Percentiles rank a stretch among this genome's conserved stretches.
Conservation (phyloP, 2,888 invertebrate genomes). For the Agelastica alni region DNA sequence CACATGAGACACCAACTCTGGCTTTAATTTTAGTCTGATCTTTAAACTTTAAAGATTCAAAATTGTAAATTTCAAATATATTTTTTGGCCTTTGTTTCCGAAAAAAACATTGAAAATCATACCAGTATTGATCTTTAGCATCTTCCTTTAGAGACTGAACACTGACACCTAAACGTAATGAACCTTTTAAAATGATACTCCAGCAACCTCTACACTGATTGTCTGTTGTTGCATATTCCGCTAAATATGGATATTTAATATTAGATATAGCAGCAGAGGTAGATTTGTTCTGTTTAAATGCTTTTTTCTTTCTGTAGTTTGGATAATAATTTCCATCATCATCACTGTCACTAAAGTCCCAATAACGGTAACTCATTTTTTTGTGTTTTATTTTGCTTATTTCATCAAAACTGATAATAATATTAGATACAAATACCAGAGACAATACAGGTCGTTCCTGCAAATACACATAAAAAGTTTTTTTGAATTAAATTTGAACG, state of each 20-base stretch:
- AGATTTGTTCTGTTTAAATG: background rate
- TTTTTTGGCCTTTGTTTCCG: slow-evolving; percentile 75
- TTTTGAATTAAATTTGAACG: no score
- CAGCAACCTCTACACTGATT: slow-evolving; percentile 89
- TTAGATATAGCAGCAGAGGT: background rate
- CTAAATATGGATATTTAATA: slow-evolving; percentile 66
- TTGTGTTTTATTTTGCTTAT: no score
- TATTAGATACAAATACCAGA: no score
- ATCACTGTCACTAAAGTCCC: background rate
- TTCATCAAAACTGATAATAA: no score
- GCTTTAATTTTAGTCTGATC: slow-evolving; percentile 82
- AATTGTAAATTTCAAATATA: slow-evolving; percentile 78
- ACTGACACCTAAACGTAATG: slow-evolving; percentile 81
- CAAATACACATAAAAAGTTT: no score
- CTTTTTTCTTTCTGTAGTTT: background rate
- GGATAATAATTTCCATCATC: background rate
- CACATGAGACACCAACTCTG: slow-evolving; percentile 60
- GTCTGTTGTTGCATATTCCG: slow-evolving; percentile 88
- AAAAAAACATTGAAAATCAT: slow-evolving; percentile 82
- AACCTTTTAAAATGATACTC: slow-evolving; percentile 70
- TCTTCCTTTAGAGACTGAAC: slow-evolving; percentile 62
- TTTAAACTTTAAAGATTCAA: slow-evolving; percentile 75
- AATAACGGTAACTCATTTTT: slow-evolving; percentile 1
- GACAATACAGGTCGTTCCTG: no score
- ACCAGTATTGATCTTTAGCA: slow-evolving; percentile 58